Evolutionary conservation across 2,797 vertebrate species (phyloP), one percentile per base, ranked within the genome.

Genomic region (Sebastes trivittatus): DNA sequence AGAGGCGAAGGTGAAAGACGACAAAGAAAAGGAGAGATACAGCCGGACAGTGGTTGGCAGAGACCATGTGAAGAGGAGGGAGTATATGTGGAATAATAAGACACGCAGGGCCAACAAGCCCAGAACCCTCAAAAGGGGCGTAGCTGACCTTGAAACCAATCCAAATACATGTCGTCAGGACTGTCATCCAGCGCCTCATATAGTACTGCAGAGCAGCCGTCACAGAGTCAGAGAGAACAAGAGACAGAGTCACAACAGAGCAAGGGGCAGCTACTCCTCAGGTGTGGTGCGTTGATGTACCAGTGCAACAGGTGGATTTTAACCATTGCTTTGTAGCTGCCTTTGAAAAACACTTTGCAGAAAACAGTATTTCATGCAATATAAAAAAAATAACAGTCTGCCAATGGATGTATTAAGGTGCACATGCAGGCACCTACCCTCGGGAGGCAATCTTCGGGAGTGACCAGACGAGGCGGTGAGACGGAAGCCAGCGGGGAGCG

Each of bases 401-500:
- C 4, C 20, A 30, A 1, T 16, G 49, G 36, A 2, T 60, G 60
- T 69, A 27, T 13, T 4, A 2, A 2, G 38, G 72, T 55, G 73
- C 23, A 23, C 29, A 7, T 22, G 9, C 5, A 0, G 42, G 22
- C 2, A 1, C 94, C 1, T 93, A 99, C 98, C 97, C 6, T 99
- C 98, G 0, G 97, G 95, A 7, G 97, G 87, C 95, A 98, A 95
- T 94, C 97, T 97, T 56, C 98, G 96, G 1, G 98, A 97, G 91
- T 98, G 98, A 32, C 97, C 97, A 0, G 98, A 99, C 0, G 97
- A 97, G 32, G 97, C 94, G 69, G 98, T 99, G 90, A 99, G 95
- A 52, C 98, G 96, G 94, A 99, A 99, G 4, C 98, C 98, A 1
- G 98, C 98, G 0, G 98, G 98, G 78, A 99, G 96, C 1, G 98